phyloP scores from a whole-genome alignment of 2,888 invertebrate genomes.

The Scaptomyza parva region DNA sequence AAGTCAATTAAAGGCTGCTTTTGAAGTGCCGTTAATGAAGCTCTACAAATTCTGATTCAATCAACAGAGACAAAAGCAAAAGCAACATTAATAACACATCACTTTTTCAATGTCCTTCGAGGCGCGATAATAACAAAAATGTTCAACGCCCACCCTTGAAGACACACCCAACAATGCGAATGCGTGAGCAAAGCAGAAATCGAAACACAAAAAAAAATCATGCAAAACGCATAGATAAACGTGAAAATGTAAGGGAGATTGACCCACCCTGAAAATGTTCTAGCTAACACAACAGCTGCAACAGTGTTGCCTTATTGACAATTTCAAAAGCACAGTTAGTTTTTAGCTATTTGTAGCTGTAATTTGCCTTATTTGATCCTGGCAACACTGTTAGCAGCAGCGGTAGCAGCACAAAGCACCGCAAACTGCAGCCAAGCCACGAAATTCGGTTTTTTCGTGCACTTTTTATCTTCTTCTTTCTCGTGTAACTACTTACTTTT shows the following conservation, averaged over 20 bases:
- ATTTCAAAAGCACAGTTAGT: background rate
- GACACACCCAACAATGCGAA: slow-evolving; percentile 73
- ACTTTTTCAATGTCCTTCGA: slow-evolving; percentile 62
- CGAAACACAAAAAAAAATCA: slow-evolving; percentile 24
- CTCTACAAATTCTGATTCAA: slow-evolving; percentile 7
- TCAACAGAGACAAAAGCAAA: slow-evolving; percentile 12
- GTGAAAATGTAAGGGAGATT: slow-evolving; percentile 34
- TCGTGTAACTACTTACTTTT: slow-evolving; percentile 72
- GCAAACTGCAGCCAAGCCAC: slow-evolving; percentile 36
- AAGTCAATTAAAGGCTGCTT: background rate
- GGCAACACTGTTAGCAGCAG: slow-evolving; percentile 8
- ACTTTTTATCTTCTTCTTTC: slow-evolving; percentile 19
- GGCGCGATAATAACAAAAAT: slow-evolving; percentile 14
- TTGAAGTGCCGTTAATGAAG: slow-evolving; percentile 7
- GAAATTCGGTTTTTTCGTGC: slow-evolving; percentile 39
- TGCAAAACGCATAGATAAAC: slow-evolving; percentile 49
- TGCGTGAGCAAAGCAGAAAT: slow-evolving; percentile 45
- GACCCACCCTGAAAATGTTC: slow-evolving; percentile 48
- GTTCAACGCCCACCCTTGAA: slow-evolving; percentile 41
- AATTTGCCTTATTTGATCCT: background rate
- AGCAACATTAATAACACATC: slow-evolving; percentile 12
- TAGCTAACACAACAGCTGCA: slow-evolving; percentile 9
- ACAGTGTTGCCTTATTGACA: background rate
- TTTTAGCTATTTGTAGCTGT: background rate
- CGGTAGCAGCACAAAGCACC: background rate